Base-by-base conservation (phyloP, 2,888 invertebrate genomes). In the Cryptocephalus moraei region DNA sequence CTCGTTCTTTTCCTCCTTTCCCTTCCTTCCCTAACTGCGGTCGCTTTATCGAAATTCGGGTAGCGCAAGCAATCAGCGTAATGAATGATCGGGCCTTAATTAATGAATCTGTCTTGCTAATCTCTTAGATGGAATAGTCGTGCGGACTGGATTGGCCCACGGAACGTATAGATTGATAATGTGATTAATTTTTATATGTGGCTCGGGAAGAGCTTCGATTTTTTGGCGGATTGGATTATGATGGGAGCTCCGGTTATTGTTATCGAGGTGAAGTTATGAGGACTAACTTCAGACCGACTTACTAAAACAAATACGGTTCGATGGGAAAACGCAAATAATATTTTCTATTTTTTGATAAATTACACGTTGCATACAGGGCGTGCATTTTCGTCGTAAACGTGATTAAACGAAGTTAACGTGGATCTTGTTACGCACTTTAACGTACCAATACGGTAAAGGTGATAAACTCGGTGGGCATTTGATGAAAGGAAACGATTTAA, bases 41-140 rank as follows among this genome's bases (percentile, higher is more conserved):
- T 33, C 34, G 43, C 49, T 54, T 49, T 48, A 44, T 45, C 45
- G 51, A 52, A 52, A 51, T 50, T 50, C 50, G 54, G 44, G 48
- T 48, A 49, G 46, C 47, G 49, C 50, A 44, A 48, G 55, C 69
- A 70, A 70, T 71, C 70, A 69, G 65, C 67, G 65, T 70, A 71
- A 71, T 70, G 70, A 71, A 70, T 68, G 70, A 69, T 71, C 70
- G 68, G 62, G 62, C 63, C 69, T 70, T 69, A 71, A 70, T 71
- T 70, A 71, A 71, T 70, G 71, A 71, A 71, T 70, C 70, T 70
- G 71, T 70, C 70, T 70, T 69, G 70, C 70, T 71, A 71, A 70
- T 71, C 71, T 71, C 68, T 68, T 69, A 69, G 70, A 70, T 69
- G 69, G 70, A 70, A 65, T 60, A 64, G 64, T 64, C 66, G 66